Evolutionary conservation across 2,888 invertebrate species (phyloP).

Genomic region (Zaprionus obscuricornis): DNA sequence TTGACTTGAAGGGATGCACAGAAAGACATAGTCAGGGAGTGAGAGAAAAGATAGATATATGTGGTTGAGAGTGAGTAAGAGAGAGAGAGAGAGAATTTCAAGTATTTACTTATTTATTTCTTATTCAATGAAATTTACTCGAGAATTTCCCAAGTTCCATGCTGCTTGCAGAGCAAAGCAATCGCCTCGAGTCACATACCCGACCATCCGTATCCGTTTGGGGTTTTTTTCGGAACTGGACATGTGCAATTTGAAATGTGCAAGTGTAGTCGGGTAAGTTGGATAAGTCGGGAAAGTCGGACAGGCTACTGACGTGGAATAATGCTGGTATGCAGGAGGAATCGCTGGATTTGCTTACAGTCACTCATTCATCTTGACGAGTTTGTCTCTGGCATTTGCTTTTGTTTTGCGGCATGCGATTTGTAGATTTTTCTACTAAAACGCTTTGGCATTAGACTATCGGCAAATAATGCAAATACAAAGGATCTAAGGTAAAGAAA

Average conservation of each 20-base stretch:
- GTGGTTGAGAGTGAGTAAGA: conserved; percentile 9
- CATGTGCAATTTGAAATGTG: conserved; percentile 69
- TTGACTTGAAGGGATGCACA: neutral
- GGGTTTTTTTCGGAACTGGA: conserved; percentile 28
- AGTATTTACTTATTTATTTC: conserved; percentile 79
- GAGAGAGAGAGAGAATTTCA: conserved; percentile 48
- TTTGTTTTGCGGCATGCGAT: conserved; percentile 71
- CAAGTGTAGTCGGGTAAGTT: conserved; percentile 18
- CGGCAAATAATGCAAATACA: conserved; percentile 52
- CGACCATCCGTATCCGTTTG: conserved; percentile 10
- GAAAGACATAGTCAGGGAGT: neutral
- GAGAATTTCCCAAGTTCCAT: conserved; percentile 58
- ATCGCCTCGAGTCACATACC: conserved; percentile 37
- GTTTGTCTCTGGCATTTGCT: conserved; percentile 48
- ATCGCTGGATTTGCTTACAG: conserved; percentile 54
- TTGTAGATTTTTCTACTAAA: conserved; percentile 68
- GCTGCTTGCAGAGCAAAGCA: conserved; percentile 1
- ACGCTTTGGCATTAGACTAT: conserved; percentile 64
- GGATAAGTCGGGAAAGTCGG: no score
- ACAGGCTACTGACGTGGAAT: conserved; percentile 67
- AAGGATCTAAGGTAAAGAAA: neutral
- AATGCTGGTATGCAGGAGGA: conserved; percentile 64
- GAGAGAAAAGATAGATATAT: conserved; percentile 7
- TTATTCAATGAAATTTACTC: conserved; percentile 67
- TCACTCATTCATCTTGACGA: conserved; percentile 54